These are phyloP conservation scores for Lepidocolaptes lacrymiger DNA, from an alignment of 2,797 vertebrate genomes.

Conservation along the genomic window DNA sequence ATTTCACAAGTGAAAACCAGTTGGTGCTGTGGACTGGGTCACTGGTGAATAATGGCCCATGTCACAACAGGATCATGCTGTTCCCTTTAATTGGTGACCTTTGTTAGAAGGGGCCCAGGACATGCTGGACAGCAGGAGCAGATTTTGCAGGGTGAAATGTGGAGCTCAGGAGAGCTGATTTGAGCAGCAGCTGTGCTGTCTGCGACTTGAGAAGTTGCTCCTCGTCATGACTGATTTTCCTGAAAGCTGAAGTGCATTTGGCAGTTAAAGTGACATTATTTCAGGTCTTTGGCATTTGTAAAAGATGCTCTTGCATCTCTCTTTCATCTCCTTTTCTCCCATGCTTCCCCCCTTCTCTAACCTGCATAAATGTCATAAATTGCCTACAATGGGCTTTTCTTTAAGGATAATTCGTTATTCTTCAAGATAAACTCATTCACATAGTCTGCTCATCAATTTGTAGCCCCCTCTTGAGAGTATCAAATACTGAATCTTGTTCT, in stretches of 20 bases:
- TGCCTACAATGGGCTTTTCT: background rate
- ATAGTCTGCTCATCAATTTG: background rate
- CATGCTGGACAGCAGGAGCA: rapidly evolving
- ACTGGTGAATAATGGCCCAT: rapidly evolving
- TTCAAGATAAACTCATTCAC: background rate
- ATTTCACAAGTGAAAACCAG: background rate
- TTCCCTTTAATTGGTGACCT: background rate
- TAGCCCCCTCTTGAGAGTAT: background rate
- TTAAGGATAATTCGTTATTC: background rate
- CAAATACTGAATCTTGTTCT: background rate
- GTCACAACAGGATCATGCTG: rapidly evolving
- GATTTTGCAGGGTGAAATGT: background rate
- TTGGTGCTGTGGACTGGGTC: background rate
- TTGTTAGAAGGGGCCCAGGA: background rate
- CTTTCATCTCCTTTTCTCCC: background rate
- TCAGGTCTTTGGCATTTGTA: background rate
- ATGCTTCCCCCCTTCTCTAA: background rate
- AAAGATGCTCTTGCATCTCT: background rate
- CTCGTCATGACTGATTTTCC: background rate
- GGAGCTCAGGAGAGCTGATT: background rate
- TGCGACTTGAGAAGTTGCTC: rapidly evolving
- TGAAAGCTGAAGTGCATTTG: background rate
- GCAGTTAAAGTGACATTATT: conserved; percentile 6
- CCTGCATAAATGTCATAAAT: background rate
- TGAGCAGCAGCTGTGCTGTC: background rate